Conservation (phyloP, 2,113 vertebrate genomes). For the Ivindomyrus marchei region DNA sequence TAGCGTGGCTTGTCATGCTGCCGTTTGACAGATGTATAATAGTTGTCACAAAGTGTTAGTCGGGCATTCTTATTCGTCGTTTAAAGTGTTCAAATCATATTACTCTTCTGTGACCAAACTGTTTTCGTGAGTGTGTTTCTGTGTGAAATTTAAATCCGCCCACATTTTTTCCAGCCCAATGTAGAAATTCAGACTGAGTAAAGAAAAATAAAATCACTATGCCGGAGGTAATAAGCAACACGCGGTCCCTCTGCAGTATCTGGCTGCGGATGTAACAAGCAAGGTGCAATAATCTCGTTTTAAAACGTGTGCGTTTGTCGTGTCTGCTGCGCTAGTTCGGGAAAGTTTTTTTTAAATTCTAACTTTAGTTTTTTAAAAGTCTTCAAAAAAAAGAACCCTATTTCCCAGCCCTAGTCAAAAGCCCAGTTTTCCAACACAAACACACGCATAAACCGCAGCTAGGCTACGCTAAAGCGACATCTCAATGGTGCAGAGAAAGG, state of each 20-base stretch:
- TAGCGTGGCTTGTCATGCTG: background rate
- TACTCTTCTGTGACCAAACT: conserved; percentile 14
- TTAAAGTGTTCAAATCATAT: conserved; percentile 12
- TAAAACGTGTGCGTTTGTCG: background rate
- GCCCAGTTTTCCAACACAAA: background rate
- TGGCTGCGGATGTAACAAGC: background rate
- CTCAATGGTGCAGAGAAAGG: background rate
- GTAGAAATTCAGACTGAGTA: background rate
- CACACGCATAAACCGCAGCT: background rate
- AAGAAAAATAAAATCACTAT: background rate
- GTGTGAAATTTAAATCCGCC: conserved; percentile 2
- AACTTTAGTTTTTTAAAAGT: background rate
- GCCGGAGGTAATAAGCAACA: background rate
- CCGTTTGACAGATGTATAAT: conserved; percentile 14
- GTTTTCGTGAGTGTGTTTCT: background rate
- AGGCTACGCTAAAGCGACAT: background rate
- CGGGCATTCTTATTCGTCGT: background rate
- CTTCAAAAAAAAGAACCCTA: background rate
- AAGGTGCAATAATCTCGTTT: background rate
- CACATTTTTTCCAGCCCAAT: background rate
- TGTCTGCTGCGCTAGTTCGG: background rate
- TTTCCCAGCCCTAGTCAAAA: background rate
- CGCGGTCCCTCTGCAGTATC: background rate
- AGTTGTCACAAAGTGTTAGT: background rate
- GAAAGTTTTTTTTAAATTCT: background rate